Conservation (phyloP, 2,113 vertebrate species). For the Gymnarchus niloticus region DNA sequence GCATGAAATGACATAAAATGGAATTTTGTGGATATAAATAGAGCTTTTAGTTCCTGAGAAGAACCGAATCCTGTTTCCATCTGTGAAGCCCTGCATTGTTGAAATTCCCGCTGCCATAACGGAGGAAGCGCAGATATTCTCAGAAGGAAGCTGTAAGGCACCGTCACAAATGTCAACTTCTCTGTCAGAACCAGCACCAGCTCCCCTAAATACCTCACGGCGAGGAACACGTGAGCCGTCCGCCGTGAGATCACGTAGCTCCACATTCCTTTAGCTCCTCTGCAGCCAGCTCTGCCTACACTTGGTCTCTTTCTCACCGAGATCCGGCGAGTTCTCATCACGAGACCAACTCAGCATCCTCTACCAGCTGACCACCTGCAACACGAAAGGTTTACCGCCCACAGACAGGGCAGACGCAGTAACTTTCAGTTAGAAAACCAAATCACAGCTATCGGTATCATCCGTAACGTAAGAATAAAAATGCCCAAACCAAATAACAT, state of each 20-base stretch:
- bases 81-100: background rate
- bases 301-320: background rate
- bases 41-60: background rate
- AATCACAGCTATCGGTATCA: background rate
- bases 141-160: background rate
- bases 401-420: background rate
- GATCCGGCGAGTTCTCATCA: background rate
- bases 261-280: background rate
- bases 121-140: constrained; percentile 6
- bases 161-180: background rate
- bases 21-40: constrained; percentile 19
- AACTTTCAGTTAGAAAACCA: background rate
- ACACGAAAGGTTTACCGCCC: background rate
- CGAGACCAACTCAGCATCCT: background rate
- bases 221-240: background rate
- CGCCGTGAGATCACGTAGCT: background rate
- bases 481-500: background rate
- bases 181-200: background rate
- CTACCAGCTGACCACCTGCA: background rate
- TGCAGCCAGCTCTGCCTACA: background rate
- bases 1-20: background rate
- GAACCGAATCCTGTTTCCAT: background rate
- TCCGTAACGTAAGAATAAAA: background rate
- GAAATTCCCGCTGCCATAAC: constrained; percentile 10
- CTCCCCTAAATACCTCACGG: background rate